Evolutionary conservation across 2,797 vertebrate genomes (phyloP).

Genomic region (Lophius americanus): DNA sequence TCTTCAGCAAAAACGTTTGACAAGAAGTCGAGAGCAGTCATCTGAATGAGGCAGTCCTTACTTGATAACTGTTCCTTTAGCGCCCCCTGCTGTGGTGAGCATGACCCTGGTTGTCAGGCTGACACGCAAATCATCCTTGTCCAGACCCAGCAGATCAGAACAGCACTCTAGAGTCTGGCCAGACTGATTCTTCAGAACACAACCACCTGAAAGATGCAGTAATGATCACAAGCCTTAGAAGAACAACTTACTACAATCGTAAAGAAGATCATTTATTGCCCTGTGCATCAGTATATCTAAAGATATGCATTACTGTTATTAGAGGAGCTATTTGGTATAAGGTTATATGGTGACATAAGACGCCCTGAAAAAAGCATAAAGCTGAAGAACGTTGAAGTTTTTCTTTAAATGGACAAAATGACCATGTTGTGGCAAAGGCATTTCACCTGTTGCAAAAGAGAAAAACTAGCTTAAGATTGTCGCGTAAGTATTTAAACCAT

Average conservation of each 20-base stretch:
- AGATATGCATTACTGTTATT: too few relatives aligned
- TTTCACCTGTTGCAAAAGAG: too few relatives aligned
- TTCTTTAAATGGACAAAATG: too few relatives aligned
- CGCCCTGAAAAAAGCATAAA: too few relatives aligned
- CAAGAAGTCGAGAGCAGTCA: conserved; percentile 7
- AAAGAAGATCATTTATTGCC: background rate
- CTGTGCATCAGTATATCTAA: background rate
- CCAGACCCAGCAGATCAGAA: conserved; percentile 91
- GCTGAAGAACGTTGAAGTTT: too few relatives aligned
- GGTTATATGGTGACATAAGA: too few relatives aligned
- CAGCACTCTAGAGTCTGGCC: conserved; percentile 87
- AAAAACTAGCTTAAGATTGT: too few relatives aligned
- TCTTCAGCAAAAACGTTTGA: background rate
- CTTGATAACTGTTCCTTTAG: conserved; percentile 99
- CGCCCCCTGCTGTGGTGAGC: conserved; percentile 98
- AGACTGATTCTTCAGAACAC: conserved; percentile 89
- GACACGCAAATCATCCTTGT: conserved; percentile 91
- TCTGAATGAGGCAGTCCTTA: conserved; percentile 70
- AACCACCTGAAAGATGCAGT: conserved; percentile 85
- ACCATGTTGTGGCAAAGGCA: too few relatives aligned
- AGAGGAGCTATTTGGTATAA: too few relatives aligned
- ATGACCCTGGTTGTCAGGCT: conserved; percentile 96
- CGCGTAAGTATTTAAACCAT: too few relatives aligned
- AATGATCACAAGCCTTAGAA: background rate
- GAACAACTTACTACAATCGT: background rate